Base-by-base conservation (phyloP, 1,140 invertebrate species). In the Drosophila lacteicornis region DNA sequence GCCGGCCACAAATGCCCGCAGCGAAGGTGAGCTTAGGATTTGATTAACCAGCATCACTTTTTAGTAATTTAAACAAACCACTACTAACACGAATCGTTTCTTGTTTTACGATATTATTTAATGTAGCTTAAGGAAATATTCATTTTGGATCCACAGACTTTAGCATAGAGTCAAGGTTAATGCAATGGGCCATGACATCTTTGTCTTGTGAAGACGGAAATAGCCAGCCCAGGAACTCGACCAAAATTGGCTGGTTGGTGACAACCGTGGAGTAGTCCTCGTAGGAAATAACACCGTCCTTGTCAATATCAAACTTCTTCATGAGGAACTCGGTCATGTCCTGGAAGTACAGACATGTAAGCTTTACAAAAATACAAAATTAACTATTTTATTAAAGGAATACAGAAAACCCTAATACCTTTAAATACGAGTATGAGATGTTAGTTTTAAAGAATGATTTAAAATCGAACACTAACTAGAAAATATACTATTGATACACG, bases 161-260 rank as follows among this genome's bases (percentile, higher is more conserved):
- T 27, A 43, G 27, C 17, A 42, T n/a, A 5, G 46, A 33, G 27
- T 70, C 40, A 4, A 70, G 36, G 57, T 79, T 79, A 27, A 70
- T 49, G 43, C 78, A 80, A 58, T 67, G 68, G n/a, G 75, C 75
- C 19, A 78, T 36, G 0, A 76, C n/a, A 15, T 62, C 22, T 7
- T 36, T 36, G 33, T 60, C 61, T 17, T 80, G 19, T 6, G 27
- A 22, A 0, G 68, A 63, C 0, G 97, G 97, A 27, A 98, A 94
- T 71, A 97, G 96, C 56, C 95, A 95, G 0, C 97, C 97, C 77
- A 97, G 94, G 38, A 94, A 94, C 92, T 98, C 96, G 13, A 98
- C 82, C 6, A 97, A 93, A 6, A 96, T 93, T 0, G 94, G 94
- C 53, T 97, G 95, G 15, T 94, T 94, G 47, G 93, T 81, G 1